These are phyloP conservation scores for Microcebus jonahi DNA, from an alignment of 2,113 vertebrate genomes.

Conservation along the genomic window DNA sequence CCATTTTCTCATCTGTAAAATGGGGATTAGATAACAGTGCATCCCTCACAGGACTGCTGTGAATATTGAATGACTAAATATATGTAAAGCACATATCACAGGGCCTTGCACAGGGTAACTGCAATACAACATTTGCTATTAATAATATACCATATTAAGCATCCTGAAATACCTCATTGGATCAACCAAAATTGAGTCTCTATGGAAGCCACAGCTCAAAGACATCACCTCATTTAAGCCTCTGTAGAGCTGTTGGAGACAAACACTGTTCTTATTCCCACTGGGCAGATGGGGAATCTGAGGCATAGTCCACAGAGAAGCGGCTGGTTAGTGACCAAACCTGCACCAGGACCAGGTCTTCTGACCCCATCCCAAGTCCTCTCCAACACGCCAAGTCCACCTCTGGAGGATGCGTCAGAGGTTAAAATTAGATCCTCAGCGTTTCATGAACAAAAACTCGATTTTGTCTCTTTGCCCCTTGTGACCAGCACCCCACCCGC, in stretches of 20 bases:
- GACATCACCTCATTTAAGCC: background rate
- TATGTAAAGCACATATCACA: background rate
- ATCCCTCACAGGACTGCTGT: background rate
- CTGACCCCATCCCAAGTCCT: background rate
- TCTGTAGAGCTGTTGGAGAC: background rate
- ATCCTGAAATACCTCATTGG: background rate
- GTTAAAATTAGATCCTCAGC: background rate
- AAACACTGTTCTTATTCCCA: background rate
- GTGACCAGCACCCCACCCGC: background rate
- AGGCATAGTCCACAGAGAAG: background rate
- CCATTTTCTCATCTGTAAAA: background rate
- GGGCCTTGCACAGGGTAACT: background rate
- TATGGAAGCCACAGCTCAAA: background rate
- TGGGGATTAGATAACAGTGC: too few species aligned
- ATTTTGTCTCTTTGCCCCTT: background rate
- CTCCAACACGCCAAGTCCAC: too few species aligned
- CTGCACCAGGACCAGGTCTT: background rate
- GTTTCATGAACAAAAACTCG: background rate
- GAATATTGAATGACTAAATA: background rate
- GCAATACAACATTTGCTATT: background rate
- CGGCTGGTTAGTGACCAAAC: background rate
- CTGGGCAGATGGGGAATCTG: background rate
- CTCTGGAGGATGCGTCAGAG: background rate
- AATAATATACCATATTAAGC: background rate
- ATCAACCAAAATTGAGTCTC: background rate